Evolutionary conservation across 2,888 invertebrate species (phyloP), one percentile per base, ranked within the genome.

Genomic region (Thalpophila matura): DNA sequence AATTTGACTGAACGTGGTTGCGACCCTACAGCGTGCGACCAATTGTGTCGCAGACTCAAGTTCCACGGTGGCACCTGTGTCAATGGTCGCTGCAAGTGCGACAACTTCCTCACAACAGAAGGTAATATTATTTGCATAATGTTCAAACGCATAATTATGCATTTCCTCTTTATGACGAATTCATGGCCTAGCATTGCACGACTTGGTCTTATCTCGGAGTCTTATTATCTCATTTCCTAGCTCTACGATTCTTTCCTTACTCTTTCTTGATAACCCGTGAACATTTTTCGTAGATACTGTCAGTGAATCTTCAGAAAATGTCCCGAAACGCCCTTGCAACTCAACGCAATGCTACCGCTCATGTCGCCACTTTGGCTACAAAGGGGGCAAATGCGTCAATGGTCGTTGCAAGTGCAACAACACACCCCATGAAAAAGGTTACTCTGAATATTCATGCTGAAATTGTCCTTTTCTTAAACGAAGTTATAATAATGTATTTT

Each of bases 1-100:
- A 10, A 38, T 38, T 18, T 9, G 4, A 20, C 12, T 38, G 20
- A 27, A 24, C 26, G 53, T 5, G 24, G 33, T 22, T 77, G 83
- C 24, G 31, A 58, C 37, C n/a, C 14, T 4, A 22, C n/a, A 14
- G 29, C 18, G 0, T 84, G 85, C 42, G 53, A 78, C 29, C 55
- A 70, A 20, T 18, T 54, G 4, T 70, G 66, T 43, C 57, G 31
- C 4, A 31, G 9, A 14, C 40, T 66, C 3, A 46, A 42, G 6
- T 60, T 37, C 26, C 5, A 55, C 2, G 33, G 55, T 12, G 70
- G 67, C 7, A 14, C 27, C 4, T 70, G 70, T 12, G 33, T 51
- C 20, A 49, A 59, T 16, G 53, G 22, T 5, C 37, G 16, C 18
- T 61, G 60, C 31, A 43, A 38, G 5, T 72, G 57, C 12, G 31